phyloP scores from a whole-genome alignment of 2,113 vertebrate species.

The Paedocypris sp. region DNA sequence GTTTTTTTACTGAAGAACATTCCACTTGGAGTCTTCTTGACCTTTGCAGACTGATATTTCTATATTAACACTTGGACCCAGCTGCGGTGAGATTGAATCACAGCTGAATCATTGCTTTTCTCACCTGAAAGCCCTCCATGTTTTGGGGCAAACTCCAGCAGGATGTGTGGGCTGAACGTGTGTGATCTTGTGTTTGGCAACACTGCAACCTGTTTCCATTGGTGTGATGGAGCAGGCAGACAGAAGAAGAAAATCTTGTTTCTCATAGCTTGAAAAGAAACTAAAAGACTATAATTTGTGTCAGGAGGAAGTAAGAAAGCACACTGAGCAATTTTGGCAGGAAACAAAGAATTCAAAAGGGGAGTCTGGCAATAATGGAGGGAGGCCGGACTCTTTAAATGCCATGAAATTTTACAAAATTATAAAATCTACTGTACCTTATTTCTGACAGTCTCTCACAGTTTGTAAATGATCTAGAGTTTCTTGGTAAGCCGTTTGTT shows the following conservation, averaged over 20 bases:
- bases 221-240: conserved; percentile 39
- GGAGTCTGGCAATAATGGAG: conserved; percentile 18
- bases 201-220: conserved; percentile 42
- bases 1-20: too few species aligned
- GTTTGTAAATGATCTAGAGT: not conserved
- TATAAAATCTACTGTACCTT: not conserved
- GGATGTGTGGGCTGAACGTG: conserved; percentile 25
- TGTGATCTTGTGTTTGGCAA: conserved; percentile 42
- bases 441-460: not conserved
- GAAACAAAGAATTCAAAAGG: conserved; percentile 20
- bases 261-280: conserved; percentile 50
- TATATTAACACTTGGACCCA: too few species aligned
- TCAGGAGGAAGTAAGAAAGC: conserved; percentile 19
- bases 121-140: too few species aligned
- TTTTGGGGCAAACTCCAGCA: too few species aligned
- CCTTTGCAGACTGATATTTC: too few species aligned
- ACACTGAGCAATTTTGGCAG: conserved; percentile 11
- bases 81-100: too few species aligned
- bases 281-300: conserved; percentile 19
- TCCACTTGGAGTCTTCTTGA: too few species aligned
- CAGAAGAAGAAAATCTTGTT: conserved; percentile 48
- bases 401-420: not conserved
- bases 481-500: too few species aligned
- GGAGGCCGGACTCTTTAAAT: not conserved
- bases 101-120: too few species aligned